These are phyloP conservation scores for Gnathonemus echidnorhynchus DNA, from an alignment of 2,113 vertebrate species.

Conservation along the genomic window DNA sequence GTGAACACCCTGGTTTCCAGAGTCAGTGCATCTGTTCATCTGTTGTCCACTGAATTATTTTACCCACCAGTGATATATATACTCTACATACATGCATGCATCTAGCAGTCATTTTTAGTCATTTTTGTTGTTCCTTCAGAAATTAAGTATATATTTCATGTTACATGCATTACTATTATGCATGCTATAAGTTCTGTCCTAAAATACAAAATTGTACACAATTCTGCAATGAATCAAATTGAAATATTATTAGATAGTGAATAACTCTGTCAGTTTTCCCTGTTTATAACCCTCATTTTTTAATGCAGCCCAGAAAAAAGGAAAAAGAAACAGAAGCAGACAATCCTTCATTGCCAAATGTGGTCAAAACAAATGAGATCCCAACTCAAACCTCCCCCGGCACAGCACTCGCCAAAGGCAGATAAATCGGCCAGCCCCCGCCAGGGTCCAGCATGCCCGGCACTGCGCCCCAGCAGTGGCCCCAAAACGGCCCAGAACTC, in stretches of 20 bases:
- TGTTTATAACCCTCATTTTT: constrained; percentile 51
- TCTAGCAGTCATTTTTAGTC: too few relatives aligned
- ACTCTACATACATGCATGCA: neutral
- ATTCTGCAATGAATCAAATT: neutral
- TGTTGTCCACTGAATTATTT: neutral
- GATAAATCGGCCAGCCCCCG: constrained; percentile 50
- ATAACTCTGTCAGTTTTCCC: constrained; percentile 2
- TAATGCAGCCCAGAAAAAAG: constrained; percentile 22
- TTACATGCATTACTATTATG: neutral
- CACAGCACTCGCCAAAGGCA: constrained; percentile 52
- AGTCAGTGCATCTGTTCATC: neutral
- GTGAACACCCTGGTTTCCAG: neutral
- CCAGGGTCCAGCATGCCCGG: constrained; percentile 46
- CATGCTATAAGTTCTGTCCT: neutral
- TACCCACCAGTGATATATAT: neutral
- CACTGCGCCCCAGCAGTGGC: constrained; percentile 42
- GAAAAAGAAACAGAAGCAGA: constrained; percentile 46
- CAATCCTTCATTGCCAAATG: constrained; percentile 53
- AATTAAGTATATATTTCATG: neutral
- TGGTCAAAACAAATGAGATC: constrained; percentile 57
- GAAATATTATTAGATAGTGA: neutral
- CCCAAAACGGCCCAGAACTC: constrained; percentile 48
- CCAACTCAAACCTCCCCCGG: constrained; percentile 49
- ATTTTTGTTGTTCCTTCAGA: neutral
- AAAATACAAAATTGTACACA: neutral